Percentiles rank a stretch among this genome's conserved stretches.
phyloP scores from a whole-genome alignment of 2,113 vertebrate species.

The Paratilapia polleni region DNA sequence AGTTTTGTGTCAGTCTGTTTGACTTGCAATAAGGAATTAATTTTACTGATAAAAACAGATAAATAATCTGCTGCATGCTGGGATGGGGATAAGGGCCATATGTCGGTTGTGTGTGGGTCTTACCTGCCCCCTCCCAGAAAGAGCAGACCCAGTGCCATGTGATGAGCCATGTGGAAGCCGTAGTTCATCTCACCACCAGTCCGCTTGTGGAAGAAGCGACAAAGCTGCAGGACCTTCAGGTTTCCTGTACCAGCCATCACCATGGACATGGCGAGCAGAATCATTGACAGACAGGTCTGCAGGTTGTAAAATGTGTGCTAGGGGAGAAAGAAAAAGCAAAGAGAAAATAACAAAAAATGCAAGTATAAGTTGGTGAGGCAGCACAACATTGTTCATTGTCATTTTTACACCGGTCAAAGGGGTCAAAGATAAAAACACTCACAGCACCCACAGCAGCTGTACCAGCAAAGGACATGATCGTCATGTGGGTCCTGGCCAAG shows the following conservation, averaged over 20 bases:
- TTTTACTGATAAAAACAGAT: background rate
- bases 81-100: background rate
- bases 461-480: slow-evolving; percentile 87
- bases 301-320: slow-evolving; percentile 92
- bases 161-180: slow-evolving; percentile 96
- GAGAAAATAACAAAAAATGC: background rate
- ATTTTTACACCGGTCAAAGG: background rate
- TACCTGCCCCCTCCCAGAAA: slow-evolving; percentile 97
- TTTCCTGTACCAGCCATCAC: slow-evolving; percentile 97
- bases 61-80: background rate
- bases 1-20: background rate
- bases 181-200: slow-evolving; percentile 98
- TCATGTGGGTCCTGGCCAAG: slow-evolving; percentile 93
- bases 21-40: background rate
- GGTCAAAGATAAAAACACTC: slow-evolving; percentile 67
- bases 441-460: slow-evolving; percentile 85
- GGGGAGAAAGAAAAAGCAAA: background rate
- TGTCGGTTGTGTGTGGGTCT: slow-evolving; percentile 13
- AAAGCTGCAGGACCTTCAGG: slow-evolving; percentile 93
- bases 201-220: slow-evolving; percentile 95
- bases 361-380: background rate
- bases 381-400: background rate
- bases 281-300: slow-evolving; percentile 92
- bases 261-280: slow-evolving; percentile 93
- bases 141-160: slow-evolving; percentile 96